phyloP scores from a whole-genome alignment of 2,888 invertebrate genomes.

The Dusona sp. region DNA sequence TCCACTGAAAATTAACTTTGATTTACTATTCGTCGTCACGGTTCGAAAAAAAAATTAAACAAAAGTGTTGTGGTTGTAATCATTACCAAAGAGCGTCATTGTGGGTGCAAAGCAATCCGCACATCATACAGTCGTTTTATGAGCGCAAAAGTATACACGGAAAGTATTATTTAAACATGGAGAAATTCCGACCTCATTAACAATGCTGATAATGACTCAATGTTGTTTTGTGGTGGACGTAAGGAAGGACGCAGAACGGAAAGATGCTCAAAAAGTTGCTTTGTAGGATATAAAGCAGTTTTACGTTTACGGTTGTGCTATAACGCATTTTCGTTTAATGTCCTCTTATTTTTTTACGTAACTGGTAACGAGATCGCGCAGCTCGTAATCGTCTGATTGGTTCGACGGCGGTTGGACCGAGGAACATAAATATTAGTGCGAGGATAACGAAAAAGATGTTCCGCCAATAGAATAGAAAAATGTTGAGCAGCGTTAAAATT shows the following conservation, averaged over 20 bases:
- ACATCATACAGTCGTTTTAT: neutral
- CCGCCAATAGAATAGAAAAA: neutral
- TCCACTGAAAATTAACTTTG: neutral
- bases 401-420: neutral
- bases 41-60: neutral
- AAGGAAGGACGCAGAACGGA: neutral
- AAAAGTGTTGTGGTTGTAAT: neutral
- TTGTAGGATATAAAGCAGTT: neutral
- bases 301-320: neutral
- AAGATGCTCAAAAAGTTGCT: neutral
- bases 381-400: neutral
- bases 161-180: conserved; percentile 13
- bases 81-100: neutral
- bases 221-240: neutral
- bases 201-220: conserved; percentile 7
- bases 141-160: neutral
- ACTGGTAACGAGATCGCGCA: conserved; percentile 11
- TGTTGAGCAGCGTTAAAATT: neutral
- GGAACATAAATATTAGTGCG: neutral
- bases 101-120: neutral
- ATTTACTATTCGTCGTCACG: neutral
- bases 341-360: neutral
- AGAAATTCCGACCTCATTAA: conserved; percentile 16
- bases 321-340: neutral
- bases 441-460: neutral